Evolutionary conservation across 2,888 invertebrate species (phyloP), one percentile per base, ranked within the genome.

Genomic region (Aproaerema taeniolella): DNA sequence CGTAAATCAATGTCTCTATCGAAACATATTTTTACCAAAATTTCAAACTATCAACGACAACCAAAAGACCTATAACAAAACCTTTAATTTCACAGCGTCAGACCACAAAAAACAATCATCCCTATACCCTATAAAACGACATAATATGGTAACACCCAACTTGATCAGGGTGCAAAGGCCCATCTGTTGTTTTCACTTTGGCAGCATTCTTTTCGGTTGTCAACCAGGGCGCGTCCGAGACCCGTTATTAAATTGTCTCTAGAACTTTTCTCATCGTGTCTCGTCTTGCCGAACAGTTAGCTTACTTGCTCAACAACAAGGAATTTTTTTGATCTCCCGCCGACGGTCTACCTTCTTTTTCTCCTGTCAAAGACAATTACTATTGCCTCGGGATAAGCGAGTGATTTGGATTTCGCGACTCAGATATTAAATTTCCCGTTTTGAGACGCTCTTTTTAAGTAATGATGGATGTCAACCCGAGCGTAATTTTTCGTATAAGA

Each of bases 171-270:
- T 26, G 1, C 16, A 5, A 26, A 35, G 45, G 42, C 46, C 45
- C 33, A 39, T 43, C 39, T 48, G 55, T 55, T 55, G 58, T 61
- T 61, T 59, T 54, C 57, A 50, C 55, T 62, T 59, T 50, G 49
- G 50, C 43, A 45, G 48, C 59, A 59, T 61, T 66, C 61, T 61
- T 53, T 51, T 54, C 50, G 46, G 57, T 61, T 61, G 61, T 58
- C 61, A 61, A 52, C 46, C 59, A 46, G 46, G 47, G 58, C 61
- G 60, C 66, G 64, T 67, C 62, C 57, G 53, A 56, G 61, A 48
- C 57, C 51, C 61, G 67, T 79, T 79, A 82, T 80, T 80, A 81
- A 80, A 81, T 81, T 78, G 76, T 72, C 71, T 61, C 64, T 28
- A 55, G 55, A 80, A 81, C 65, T 81, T 81, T 81, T 76, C 78